Conservation (phyloP, 2,888 invertebrate species). For the Nebria brevicollis region DNA sequence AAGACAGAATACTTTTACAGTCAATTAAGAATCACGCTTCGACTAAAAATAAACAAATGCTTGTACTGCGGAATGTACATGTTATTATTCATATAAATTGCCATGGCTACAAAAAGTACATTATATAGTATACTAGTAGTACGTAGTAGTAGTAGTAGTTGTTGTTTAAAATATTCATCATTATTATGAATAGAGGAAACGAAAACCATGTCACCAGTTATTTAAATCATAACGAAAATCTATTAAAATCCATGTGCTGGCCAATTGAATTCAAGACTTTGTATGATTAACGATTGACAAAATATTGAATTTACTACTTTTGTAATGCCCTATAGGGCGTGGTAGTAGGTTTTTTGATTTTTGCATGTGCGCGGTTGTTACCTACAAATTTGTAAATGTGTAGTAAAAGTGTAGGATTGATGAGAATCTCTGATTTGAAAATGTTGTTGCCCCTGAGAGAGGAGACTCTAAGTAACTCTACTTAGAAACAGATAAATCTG, state of each 20-base stretch:
- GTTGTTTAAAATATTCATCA: background rate
- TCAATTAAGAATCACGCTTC: slow-evolving; percentile 42
- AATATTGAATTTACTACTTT: no score
- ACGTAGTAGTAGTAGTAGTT: no score
- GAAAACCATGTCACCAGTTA: no score
- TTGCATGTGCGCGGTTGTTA: no score
- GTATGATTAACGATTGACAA: no score
- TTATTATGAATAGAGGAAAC: background rate
- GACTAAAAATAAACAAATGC: slow-evolving; percentile 41
- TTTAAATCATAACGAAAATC: no score
- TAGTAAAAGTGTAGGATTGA: background rate
- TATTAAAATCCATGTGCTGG: no score
- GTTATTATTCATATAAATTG: slow-evolving; percentile 9
- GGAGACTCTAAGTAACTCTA: background rate
- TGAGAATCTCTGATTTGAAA: background rate
- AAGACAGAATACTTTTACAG: slow-evolving; percentile 44
- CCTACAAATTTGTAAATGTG: background rate
- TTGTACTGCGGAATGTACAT: background rate
- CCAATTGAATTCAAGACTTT: no score
- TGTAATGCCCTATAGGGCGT: no score
- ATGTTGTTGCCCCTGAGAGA: background rate
- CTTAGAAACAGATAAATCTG: slow-evolving; percentile 3
- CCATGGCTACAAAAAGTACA: background rate
- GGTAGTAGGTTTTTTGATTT: no score
- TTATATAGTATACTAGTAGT: no score